phyloP scores from a whole-genome alignment of 2,888 invertebrate genomes.

The Cryptocephalus moraei region DNA sequence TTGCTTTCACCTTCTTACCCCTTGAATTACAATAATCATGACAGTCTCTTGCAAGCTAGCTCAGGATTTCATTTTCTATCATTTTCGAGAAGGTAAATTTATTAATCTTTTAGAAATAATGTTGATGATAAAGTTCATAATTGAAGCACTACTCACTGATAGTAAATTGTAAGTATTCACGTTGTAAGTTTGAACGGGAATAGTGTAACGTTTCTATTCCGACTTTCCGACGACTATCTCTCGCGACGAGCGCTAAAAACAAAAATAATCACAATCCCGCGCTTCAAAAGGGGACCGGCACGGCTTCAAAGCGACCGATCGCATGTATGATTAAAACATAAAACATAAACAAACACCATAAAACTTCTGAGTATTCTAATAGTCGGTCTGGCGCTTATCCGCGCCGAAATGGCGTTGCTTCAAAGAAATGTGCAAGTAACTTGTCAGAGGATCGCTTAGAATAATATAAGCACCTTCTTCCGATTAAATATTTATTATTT shows the following conservation, averaged over 20 bases:
- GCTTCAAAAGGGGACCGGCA: conserved; percentile 9
- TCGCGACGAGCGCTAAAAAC: neutral
- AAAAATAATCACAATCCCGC: neutral
- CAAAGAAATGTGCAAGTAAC: conserved; percentile 1
- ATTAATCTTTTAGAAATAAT: no score
- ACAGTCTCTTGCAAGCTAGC: no score
- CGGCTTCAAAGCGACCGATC: conserved; percentile 18
- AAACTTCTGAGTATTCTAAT: conserved; percentile 13
- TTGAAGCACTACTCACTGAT: no score
- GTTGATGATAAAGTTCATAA: no score
- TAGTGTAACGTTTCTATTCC: neutral
- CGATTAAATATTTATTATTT: neutral
- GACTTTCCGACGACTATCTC: neutral
- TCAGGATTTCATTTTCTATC: no score
- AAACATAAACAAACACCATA: conserved; percentile 20
- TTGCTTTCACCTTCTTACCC: no score
- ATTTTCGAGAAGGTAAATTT: no score
- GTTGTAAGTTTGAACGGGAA: no score
- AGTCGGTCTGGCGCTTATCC: conserved; percentile 9
- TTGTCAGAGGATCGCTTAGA: neutral
- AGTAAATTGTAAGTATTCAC: no score
- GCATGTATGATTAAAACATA: conserved; percentile 19
- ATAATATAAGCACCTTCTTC: neutral
- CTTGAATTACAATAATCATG: no score
- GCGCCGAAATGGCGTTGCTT: conserved; percentile 1